Base-by-base conservation (phyloP, 2,797 vertebrate genomes). In the Premnoplex brunnescens region DNA sequence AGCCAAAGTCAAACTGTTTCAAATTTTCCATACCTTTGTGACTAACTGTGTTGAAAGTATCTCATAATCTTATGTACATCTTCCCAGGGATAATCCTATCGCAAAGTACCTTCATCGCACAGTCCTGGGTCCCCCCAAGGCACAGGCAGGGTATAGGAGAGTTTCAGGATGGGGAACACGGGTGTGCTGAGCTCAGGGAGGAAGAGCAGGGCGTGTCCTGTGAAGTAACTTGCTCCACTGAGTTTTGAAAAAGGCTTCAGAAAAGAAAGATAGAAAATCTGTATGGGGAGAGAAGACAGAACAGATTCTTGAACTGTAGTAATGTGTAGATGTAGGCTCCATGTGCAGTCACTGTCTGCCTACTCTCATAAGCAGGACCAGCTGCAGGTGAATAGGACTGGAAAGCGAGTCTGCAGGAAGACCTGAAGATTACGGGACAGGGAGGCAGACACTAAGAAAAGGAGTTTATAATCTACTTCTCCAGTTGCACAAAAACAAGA, bases 51-150 rank as follows among this genome's bases (percentile, higher is more conserved):
- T 81, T 88, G 52, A 66, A 81, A 71, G 55, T 6, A 63, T 46
- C 26, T 86, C 55, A 41, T 20, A 48, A 37, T 52, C 34, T 27
- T 37, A 51, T 11, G 9, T 4, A 26, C 9, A 16, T 14, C n/a
- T 79, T 3, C 0, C 26, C 10, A 37, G 22, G 15, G 28, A 9
- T 20, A 17, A 28, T 48, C 21, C 12, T 51, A 0, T 12, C 37
- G 17, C 30, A 51, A 49, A 28, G 4, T 14, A 22, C 8, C 4
- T 6, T 68, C n/a, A 46, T 27, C n/a, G 81, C 34, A 28, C 14
- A 48, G 10, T 11, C 8, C 34, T 62, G 32, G 14, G 21, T 58
- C 3, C 7, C 36, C 14, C 11, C 28, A 26, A 21, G 19, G 26
- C 8, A 81, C 18, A 19, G 28, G 16, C 15, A 41, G 13, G 26